Evolutionary conservation across 1,140 invertebrate genomes (phyloP), one percentile per base, ranked within the genome.

Genomic region (Ruditapes philippinarum): DNA sequence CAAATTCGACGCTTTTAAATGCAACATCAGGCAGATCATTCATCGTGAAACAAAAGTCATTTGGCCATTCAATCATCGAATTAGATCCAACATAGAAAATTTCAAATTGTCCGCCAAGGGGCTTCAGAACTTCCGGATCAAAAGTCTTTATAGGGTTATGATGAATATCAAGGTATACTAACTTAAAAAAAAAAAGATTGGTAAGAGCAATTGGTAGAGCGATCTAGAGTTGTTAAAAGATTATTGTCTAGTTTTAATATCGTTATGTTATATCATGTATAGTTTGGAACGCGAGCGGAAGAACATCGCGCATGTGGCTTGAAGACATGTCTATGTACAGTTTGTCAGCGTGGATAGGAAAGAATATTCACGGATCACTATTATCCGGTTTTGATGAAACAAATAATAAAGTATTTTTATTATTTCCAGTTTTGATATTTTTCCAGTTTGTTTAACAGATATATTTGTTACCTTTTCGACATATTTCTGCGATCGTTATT

Each of bases 301-400:
- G 49, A 12, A 80, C 60, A 49, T 60, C 51, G 0, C 51, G 78
- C 33, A 80, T 80, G 9, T 36, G 12, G 28, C 60, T 80, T 31
- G 33, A 31, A 11, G 78, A 80, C 54, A 80, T 54, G 51, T 80
- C 78, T 17, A 80, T 31, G 25, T 80, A 80, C 11, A 80, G 2
- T 33, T 80, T 57, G 51, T 57, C 78, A 54, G 78, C 33, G n/a
- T 60, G 9, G 9, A 80, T 54, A 22, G 51, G 31, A 80, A 57
- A 11, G 78, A 31, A n/a, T 57, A n/a, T 28, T 51, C 25, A 51
- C n/a, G 78, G 11, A 80, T 51, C 42, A 80, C 25, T 14, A 80
- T 57, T 31, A 80, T 80, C 4, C 78, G 78, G 28, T 80, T 80
- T n/a, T 80, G 25, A 49, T 80, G 51, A 36, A 80, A 57, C 14